These are phyloP conservation scores for Anarrhichthys ocellatus DNA, from an alignment of 2,113 vertebrate genomes.

Conservation along the genomic window DNA sequence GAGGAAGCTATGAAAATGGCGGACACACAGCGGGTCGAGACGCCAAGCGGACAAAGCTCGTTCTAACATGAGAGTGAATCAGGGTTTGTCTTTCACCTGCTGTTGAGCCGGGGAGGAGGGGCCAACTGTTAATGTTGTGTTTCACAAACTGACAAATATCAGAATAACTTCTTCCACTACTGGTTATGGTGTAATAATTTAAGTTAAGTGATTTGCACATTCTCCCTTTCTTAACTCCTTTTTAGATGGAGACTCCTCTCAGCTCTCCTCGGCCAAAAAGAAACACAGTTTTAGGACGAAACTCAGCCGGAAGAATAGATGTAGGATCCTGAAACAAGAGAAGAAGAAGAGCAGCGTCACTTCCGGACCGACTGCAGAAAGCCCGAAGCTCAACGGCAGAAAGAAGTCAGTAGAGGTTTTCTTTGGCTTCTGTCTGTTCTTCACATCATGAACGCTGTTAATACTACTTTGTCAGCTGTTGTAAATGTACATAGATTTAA, in stretches of 20 bases:
- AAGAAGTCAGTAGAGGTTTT: constrained; percentile 48
- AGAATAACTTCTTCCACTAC: too few relatives aligned
- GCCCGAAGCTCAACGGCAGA: not conserved
- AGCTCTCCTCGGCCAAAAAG: constrained; percentile 28
- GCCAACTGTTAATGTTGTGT: too few relatives aligned
- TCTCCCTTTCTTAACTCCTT: not conserved
- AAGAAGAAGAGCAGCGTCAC: constrained; percentile 1
- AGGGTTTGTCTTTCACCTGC: too few relatives aligned
- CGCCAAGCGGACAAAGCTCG: too few relatives aligned
- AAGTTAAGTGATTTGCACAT: too few relatives aligned
- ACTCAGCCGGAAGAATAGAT: constrained; percentile 44
- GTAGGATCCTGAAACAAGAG: constrained; percentile 6
- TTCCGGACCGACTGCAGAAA: not conserved
- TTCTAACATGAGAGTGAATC: too few relatives aligned
- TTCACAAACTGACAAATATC: too few relatives aligned
- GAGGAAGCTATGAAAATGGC: too few relatives aligned
- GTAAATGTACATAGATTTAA: not conserved
- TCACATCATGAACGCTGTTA: not conserved
- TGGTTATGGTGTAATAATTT: too few relatives aligned
- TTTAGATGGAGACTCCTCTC: not conserved
- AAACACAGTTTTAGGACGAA: constrained; percentile 50
- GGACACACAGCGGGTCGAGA: too few relatives aligned
- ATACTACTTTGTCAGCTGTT: not conserved
- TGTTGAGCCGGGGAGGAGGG: too few relatives aligned
- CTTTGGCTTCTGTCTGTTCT: not conserved